phyloP scores from a whole-genome alignment of 92 coral and sea anemone species.

The Muricea muricata region DNA sequence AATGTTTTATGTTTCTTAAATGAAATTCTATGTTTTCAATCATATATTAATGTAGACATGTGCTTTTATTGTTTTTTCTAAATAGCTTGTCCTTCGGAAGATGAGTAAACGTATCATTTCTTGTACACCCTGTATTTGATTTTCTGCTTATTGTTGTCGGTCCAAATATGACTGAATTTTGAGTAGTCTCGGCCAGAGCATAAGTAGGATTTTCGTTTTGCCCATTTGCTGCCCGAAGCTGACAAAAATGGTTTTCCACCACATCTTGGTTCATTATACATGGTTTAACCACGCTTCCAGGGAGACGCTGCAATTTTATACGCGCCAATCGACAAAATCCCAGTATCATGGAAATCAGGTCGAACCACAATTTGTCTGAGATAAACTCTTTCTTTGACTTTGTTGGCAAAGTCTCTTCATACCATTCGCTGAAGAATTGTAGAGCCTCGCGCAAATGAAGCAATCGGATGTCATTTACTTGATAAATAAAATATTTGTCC shows the following conservation, averaged over 20 bases:
- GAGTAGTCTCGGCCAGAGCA: slow-evolving; percentile 39
- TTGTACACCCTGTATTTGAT: slow-evolving; percentile 43
- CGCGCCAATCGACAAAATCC: slow-evolving; percentile 38
- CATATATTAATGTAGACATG: too few species aligned
- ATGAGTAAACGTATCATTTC: neutral
- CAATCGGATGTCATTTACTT: neutral
- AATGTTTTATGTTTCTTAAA: too few species aligned
- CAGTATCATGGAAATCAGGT: slow-evolving; percentile 36
- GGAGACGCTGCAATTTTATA: slow-evolving; percentile 40
- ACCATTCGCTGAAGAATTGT: too few species aligned
- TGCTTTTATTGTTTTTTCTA: too few species aligned
- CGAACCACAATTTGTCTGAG: too few species aligned
- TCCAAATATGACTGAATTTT: slow-evolving; percentile 25
- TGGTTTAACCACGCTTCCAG: slow-evolving; percentile 55
- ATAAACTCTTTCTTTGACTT: too few species aligned
- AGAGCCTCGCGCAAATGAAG: neutral
- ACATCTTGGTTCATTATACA: slow-evolving; percentile 72
- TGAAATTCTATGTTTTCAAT: too few species aligned
- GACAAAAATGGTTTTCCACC: slow-evolving; percentile 28
- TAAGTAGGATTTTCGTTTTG: neutral
- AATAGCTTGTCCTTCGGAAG: neutral
- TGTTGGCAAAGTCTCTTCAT: neutral
- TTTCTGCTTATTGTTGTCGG: slow-evolving; percentile 37
- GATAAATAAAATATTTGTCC: neutral
- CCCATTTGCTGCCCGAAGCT: neutral